Percentiles rank a stretch among this genome's conserved stretches.
These are phyloP conservation scores for Chrysolina americana DNA, from an alignment of 2,888 invertebrate species.

Conservation along the genomic window DNA sequence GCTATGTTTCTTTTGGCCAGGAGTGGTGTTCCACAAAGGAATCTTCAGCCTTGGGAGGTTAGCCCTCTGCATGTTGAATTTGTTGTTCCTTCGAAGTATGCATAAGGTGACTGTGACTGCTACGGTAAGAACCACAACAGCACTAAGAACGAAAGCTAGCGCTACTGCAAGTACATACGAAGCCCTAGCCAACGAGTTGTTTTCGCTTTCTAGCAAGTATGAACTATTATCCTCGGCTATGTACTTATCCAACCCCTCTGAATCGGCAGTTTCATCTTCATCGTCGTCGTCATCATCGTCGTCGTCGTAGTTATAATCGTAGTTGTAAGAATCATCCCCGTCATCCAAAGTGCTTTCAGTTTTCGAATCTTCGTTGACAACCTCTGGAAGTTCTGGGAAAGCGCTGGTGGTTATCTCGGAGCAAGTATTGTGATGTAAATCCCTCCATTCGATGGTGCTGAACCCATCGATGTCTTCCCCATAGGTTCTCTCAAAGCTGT, in stretches of 20 bases:
- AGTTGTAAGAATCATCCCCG: slow-evolving; percentile 53
- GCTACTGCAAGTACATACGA: slow-evolving; percentile 65
- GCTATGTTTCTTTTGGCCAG: slow-evolving; percentile 78
- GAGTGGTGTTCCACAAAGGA: slow-evolving; percentile 62
- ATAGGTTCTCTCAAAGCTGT: slow-evolving; percentile 50
- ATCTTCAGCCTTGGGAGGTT: slow-evolving; percentile 65
- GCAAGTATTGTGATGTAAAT: slow-evolving; percentile 49
- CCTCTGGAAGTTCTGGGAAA: slow-evolving; percentile 30
- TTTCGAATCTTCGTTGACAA: slow-evolving; percentile 1
- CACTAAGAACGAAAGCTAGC: slow-evolving; percentile 74
- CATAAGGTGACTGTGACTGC: slow-evolving; percentile 64
- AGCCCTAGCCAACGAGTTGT: slow-evolving; percentile 52
- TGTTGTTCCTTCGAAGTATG: slow-evolving; percentile 62
- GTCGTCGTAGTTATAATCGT: slow-evolving; percentile 46
- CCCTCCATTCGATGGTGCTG: slow-evolving; percentile 48
- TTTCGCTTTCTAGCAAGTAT: slow-evolving; percentile 23
- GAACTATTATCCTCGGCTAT: slow-evolving; percentile 32
- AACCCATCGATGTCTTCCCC: slow-evolving; percentile 53
- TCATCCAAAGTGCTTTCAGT: slow-evolving; percentile 59
- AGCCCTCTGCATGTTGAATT: slow-evolving; percentile 61
- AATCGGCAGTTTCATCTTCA: slow-evolving; percentile 67
- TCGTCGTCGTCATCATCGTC: slow-evolving; percentile 64
- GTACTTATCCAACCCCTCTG: slow-evolving; percentile 50
- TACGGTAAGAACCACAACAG: slow-evolving; percentile 71
- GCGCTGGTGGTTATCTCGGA: slow-evolving; percentile 39